A percentile compares a stretch with the other conserved stretches of the same genome.
Evolutionary conservation across 92 coral and sea anemone species (phyloP).

Genomic region (Phenganax subtilis): DNA sequence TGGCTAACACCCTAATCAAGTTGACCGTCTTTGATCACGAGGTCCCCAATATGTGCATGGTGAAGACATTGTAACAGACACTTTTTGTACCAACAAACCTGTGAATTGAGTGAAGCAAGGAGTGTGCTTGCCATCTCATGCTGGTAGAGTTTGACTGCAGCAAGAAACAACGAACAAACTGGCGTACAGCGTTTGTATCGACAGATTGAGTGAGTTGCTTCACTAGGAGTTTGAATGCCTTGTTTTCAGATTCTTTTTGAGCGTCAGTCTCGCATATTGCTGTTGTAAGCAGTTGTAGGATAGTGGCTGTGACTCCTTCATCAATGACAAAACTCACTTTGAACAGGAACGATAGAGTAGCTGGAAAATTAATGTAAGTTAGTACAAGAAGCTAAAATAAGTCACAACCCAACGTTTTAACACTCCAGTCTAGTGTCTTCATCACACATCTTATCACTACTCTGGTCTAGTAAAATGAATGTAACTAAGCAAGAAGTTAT

Average conservation of each 20-base stretch:
- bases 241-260: conserved; percentile 62
- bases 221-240: conserved; percentile 59
- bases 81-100: conserved; percentile 52
- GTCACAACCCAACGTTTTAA: neutral
- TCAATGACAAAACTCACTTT: conserved; percentile 90
- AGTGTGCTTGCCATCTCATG: conserved; percentile 97
- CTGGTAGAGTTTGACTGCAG: conserved; percentile 94
- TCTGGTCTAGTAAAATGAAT: too few species aligned
- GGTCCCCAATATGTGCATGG: too few species aligned
- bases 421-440: neutral
- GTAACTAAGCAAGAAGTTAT: too few species aligned
- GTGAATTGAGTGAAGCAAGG: conserved; percentile 75
- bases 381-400: neutral
- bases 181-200: conserved; percentile 68
- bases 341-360: conserved; percentile 75
- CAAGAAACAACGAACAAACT: conserved; percentile 85
- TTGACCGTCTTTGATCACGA: too few species aligned
- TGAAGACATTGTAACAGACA: too few species aligned
- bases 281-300: conserved; percentile 81
- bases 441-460: too few species aligned
- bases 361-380: conserved; percentile 34
- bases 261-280: conserved; percentile 78
- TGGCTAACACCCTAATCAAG: too few species aligned
- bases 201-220: conserved; percentile 71
- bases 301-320: conserved; percentile 89